phyloP scores from a whole-genome alignment of 1,140 invertebrate genomes.

The Ostrea edulis region DNA sequence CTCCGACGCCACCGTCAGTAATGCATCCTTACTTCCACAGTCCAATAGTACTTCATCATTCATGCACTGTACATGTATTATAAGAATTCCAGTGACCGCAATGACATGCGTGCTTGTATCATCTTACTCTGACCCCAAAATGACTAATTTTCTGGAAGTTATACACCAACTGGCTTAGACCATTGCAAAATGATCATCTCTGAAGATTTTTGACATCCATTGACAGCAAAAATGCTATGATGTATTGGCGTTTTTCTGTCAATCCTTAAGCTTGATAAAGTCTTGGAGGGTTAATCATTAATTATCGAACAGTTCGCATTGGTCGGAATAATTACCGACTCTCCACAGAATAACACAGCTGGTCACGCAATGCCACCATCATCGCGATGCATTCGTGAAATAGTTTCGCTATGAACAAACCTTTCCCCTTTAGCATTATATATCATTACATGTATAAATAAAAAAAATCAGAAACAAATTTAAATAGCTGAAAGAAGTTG shows the following conservation, averaged over 20 bases:
- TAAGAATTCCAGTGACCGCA: no score
- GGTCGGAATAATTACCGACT: not conserved
- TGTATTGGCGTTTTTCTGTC: not conserved
- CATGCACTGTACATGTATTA: no score
- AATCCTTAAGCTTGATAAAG: not conserved
- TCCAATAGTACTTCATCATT: not conserved
- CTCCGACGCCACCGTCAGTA: not conserved
- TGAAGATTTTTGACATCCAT: no score
- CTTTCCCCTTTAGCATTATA: not conserved
- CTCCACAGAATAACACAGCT: not conserved
- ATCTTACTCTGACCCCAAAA: no score
- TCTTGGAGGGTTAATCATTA: not conserved
- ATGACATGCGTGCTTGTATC: no score
- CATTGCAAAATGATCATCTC: no score
- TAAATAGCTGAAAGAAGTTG: no score
- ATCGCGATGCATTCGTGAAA: not conserved
- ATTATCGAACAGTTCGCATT: conserved; percentile 9
- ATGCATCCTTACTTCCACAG: not conserved
- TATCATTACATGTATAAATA: not conserved
- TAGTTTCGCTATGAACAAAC: not conserved
- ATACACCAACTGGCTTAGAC: no score
- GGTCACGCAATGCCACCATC: conserved; percentile 16
- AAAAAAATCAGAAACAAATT: no score
- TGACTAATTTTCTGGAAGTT: no score
- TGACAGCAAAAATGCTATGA: not conserved